phyloP scores from a whole-genome alignment of 2,113 vertebrate genomes.

The Zapornia atra region DNA sequence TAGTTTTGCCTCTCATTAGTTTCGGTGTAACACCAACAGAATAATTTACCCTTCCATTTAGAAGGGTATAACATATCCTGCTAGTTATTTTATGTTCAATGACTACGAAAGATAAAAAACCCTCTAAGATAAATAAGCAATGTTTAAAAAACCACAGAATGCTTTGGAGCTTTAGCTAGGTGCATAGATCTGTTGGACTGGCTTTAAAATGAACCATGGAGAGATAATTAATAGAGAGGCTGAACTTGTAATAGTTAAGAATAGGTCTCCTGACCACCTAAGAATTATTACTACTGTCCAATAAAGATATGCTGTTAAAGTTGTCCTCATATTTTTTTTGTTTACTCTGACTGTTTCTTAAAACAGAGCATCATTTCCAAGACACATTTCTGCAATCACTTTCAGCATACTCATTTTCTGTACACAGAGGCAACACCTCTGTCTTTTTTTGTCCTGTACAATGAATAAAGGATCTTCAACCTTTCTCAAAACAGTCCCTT shows the following conservation, averaged over 20 bases:
- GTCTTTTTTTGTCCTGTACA: neutral
- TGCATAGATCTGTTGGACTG: neutral
- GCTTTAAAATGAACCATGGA: neutral
- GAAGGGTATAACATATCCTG: neutral
- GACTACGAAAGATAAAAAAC: neutral
- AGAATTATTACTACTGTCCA: neutral
- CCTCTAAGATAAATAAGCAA: neutral
- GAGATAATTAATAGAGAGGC: neutral
- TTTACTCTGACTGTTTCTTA: neutral
- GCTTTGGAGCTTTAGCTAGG: neutral
- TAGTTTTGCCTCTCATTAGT: neutral
- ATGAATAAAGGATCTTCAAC: neutral
- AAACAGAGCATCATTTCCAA: neutral
- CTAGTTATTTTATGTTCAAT: neutral
- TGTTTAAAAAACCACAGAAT: neutral
- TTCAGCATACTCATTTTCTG: neutral
- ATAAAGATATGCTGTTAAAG: neutral
- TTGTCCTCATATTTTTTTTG: neutral
- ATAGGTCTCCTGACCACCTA: neutral
- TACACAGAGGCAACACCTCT: neutral
- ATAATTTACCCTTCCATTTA: neutral
- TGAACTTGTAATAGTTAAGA: neutral
- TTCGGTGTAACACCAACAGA: neutral
- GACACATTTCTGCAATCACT: neutral
- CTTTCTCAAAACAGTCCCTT: neutral